Base-by-base conservation (phyloP, 2,888 invertebrate species). In the Lagria hirta region DNA sequence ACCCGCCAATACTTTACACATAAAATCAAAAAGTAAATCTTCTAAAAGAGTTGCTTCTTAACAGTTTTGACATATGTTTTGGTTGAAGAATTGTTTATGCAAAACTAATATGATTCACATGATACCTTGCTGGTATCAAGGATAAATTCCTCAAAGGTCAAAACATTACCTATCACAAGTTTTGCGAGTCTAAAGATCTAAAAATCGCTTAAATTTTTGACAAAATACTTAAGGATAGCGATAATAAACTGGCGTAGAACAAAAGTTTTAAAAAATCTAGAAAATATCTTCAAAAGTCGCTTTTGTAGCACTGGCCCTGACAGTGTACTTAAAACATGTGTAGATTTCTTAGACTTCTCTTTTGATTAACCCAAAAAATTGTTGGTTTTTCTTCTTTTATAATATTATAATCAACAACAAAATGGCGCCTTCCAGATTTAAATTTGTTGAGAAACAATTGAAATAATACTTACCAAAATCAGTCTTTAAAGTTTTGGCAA, bases 201-300 rank as follows among this genome's bases (percentile, higher is more conserved):
- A 23, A 26, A 21, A 6, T 43, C 43, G 10, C 33, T 30, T 2
- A 33, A 27, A 22, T 46, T 26, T 6, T 33, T 37, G 4, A 35
- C 22, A 20, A 49, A 49, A 33, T 46, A 49, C 16, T 45, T 43
- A 12, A 46, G 40, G 7, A 43, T 42, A 14, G 43, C 44, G 8
- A 29, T 32, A 23, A 38, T 43, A 3, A 35, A 7, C 15, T 49
- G 49, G n/a, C 43, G 13, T 47, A 41, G 18, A 44, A 47, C 11
- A 43, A 26, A 22, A 44, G 48, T 17, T 50, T 48, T 2, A 50
- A 27, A 1, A 47, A 35, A 16, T 43, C 34, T 14, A 48, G 8
- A 4, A 37, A 28, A 1, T 32, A 14, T 2, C 36, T 23, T 8
- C 43, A 26, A 21, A 27, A 48, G 20, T 50, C 47, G n/a, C 50